These are phyloP conservation scores for Dasypus novemcinctus DNA, from an alignment of 2,113 vertebrate species.

Conservation along the genomic window DNA sequence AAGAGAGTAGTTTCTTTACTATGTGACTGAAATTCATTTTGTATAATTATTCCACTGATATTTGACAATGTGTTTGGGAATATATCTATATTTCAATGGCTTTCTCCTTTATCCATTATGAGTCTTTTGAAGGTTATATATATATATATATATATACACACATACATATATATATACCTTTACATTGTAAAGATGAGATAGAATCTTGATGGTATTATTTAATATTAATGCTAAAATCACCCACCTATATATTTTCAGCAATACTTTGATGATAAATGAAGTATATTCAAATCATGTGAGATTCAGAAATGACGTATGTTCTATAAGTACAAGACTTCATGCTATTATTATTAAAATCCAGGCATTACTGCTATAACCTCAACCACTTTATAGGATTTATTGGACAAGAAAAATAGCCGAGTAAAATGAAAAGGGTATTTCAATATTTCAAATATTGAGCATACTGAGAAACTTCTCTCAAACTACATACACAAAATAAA, in stretches of 20 bases:
- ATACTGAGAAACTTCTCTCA: neutral
- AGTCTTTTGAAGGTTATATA: slow-evolving; percentile 23
- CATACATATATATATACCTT: neutral
- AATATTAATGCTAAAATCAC: slow-evolving; percentile 58
- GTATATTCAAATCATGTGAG: slow-evolving; percentile 48
- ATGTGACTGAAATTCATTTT: slow-evolving; percentile 67
- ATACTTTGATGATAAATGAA: slow-evolving; percentile 60
- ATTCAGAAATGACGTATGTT: slow-evolving; percentile 38
- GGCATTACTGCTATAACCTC: neutral
- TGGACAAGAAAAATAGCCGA: slow-evolving; percentile 33
- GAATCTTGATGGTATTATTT: slow-evolving; percentile 59
- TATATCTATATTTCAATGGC: slow-evolving; percentile 61
- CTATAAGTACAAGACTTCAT: slow-evolving; percentile 34
- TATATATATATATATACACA: too few species aligned
- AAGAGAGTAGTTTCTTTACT: slow-evolving; percentile 61
- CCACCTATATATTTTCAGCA: neutral
- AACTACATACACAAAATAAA: neutral
- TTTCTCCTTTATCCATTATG: slow-evolving; percentile 54
- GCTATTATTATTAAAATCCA: slow-evolving; percentile 17
- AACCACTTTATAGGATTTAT: slow-evolving; percentile 39
- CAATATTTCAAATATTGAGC: slow-evolving; percentile 15
- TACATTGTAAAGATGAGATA: slow-evolving; percentile 45
- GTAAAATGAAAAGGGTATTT: slow-evolving; percentile 43
- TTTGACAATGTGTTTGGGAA: slow-evolving; percentile 37
- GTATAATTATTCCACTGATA: slow-evolving; percentile 63